Conservation (phyloP, 2,113 vertebrate genomes). For the Colius striatus region DNA sequence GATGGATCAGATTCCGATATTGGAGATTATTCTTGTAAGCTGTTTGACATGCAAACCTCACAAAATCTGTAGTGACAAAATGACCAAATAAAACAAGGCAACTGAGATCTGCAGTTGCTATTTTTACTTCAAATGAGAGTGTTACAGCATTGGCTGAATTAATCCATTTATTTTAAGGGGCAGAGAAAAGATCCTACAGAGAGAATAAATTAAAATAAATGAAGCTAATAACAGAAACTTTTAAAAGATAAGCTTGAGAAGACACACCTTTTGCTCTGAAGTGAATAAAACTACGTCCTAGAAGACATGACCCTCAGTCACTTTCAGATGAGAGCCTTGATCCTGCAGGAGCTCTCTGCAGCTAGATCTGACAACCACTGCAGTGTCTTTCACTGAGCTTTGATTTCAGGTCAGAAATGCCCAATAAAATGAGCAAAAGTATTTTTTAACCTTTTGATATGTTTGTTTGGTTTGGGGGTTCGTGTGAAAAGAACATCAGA, state of each 20-base stretch:
- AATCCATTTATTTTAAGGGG: background rate
- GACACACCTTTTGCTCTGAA: background rate
- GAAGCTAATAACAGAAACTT: background rate
- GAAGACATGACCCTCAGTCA: background rate
- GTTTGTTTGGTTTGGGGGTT: background rate
- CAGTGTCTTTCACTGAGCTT: background rate
- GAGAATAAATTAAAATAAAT: background rate
- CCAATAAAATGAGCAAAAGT: background rate
- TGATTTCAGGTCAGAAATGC: background rate
- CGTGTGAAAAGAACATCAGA: background rate
- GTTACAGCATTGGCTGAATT: background rate
- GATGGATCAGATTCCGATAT: background rate
- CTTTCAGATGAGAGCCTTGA: background rate
- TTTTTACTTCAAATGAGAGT: background rate
- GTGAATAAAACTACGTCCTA: background rate
- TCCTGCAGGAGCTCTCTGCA: background rate
- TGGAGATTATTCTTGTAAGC: background rate
- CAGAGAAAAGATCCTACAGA: background rate
- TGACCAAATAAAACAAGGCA: background rate
- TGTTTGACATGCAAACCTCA: background rate
- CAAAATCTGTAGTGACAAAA: background rate
- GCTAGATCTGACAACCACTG: background rate
- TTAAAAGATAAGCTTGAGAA: background rate
- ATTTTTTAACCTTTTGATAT: background rate
- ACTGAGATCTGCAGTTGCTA: background rate